Evolutionary conservation across 2,113 vertebrate genomes (phyloP).

Genomic region (Okapia johnstoni): DNA sequence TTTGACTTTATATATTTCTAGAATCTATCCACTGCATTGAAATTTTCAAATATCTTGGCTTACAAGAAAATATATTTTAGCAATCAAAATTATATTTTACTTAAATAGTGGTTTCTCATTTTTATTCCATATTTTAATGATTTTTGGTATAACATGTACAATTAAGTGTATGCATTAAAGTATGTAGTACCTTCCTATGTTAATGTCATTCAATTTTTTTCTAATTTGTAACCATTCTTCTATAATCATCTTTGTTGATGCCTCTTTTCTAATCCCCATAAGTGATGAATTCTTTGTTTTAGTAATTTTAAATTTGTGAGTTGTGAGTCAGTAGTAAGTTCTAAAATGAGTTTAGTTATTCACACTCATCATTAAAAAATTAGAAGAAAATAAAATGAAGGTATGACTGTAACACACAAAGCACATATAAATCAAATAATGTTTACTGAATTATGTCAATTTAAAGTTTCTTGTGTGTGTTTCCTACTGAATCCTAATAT

Average conservation of each 20-base stretch:
- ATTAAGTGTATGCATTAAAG: background rate
- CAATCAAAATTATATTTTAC: background rate
- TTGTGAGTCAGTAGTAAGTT: background rate
- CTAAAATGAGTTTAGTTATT: background rate
- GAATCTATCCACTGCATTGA: background rate
- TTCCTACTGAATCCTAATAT: background rate
- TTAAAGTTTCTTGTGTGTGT: background rate
- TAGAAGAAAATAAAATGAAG: background rate
- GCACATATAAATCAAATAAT: background rate
- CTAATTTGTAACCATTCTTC: background rate
- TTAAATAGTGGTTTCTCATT: background rate
- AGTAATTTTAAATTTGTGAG: background rate
- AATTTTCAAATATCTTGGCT: background rate
- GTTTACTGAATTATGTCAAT: background rate
- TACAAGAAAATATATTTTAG: background rate
- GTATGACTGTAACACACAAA: background rate
- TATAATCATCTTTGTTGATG: background rate
- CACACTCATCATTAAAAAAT: background rate
- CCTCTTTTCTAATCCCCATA: background rate
- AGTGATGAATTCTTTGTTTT: background rate
- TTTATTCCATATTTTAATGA: background rate
- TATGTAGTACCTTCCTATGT: background rate
- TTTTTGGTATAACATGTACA: background rate
- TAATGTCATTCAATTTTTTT: background rate
- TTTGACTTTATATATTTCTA: background rate